Base-by-base conservation (phyloP, 2,888 invertebrate genomes). In the Microctonus hyperodae region DNA sequence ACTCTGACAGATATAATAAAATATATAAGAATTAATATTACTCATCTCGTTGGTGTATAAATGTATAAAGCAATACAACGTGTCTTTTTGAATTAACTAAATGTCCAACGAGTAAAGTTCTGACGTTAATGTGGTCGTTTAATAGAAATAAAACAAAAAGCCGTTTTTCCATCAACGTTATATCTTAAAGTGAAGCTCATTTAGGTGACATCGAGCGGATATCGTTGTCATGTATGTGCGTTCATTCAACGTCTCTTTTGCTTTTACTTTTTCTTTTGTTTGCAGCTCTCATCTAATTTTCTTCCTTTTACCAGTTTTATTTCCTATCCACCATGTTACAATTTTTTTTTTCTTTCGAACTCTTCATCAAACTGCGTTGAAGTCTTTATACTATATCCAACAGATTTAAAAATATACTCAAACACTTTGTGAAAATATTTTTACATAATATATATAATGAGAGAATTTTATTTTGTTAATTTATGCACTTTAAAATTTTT, bases 401-500 rank as follows among this genome's bases (percentile, higher is more conserved):
- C n/a, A n/a, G n/a, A n/a, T n/a, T n/a, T n/a, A n/a, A n/a, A n/a
- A n/a, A n/a, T n/a, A n/a, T n/a, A n/a, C n/a, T n/a, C n/a, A n/a
- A n/a, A n/a, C 28, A 7, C 28, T 3, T 7, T 5, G 28, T 28
- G 28, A 5, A 5, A 28, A n/a, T 37, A 37, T 37, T n/a, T 13
- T 37, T 37, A 4, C n/a, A 13, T 35, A n/a, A 35, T 11, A 11
- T 35, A 35, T 37, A n/a, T 37, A 37, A 37, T 37, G n/a, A 1
- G 1, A 37, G 37, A 37, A n/a, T 37, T 23, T 50, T 58, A 63
- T 62, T 62, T 59, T 50, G 40, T 63, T 70, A 71, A 76, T 78
- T 75, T 73, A 76, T 77, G 76, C 73, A 44, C 73, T 74, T 76
- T 72, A 74, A 77, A 71, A 75, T 75, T 78, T 75, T 75, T 72